A percentile compares a stretch with the other conserved stretches of the same genome.
Conservation (phyloP, 2,113 vertebrate genomes). For the Semicossyphus pulcher region DNA sequence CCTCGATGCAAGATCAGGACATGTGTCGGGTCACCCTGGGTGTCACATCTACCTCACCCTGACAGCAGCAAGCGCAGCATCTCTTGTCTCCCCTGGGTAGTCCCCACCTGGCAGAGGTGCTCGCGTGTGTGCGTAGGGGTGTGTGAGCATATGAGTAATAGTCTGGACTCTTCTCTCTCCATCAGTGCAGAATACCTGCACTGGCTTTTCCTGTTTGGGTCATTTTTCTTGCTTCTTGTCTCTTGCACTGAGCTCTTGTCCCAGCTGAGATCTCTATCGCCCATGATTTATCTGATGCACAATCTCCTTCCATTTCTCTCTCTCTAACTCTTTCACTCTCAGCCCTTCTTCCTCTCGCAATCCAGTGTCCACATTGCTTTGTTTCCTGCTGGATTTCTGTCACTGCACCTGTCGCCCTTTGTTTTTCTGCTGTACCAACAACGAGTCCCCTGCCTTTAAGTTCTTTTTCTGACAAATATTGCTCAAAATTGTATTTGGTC, state of each 20-base stretch:
- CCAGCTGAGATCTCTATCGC: slow-evolving; percentile 75
- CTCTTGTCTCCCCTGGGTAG: slow-evolving; percentile 31
- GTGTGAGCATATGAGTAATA: slow-evolving; percentile 41
- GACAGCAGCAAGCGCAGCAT: slow-evolving; percentile 54
- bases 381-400: neutral
- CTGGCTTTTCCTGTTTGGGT: slow-evolving; percentile 50
- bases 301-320: slow-evolving; percentile 44
- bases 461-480: neutral
- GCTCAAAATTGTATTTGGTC: neutral
- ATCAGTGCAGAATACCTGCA: slow-evolving; percentile 53
- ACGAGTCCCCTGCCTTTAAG: no score
- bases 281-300: slow-evolving; percentile 76
- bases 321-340: slow-evolving; percentile 36
- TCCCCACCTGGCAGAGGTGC: slow-evolving; percentile 43
- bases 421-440: neutral
- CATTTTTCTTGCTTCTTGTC: slow-evolving; percentile 69
- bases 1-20: slow-evolving; percentile 37
- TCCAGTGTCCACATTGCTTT: neutral
- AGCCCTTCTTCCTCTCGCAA: neutral
- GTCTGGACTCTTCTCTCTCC: slow-evolving; percentile 31
- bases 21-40: slow-evolving; percentile 39
- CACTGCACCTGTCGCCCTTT: slow-evolving; percentile 13
- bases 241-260: slow-evolving; percentile 51
- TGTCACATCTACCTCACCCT: slow-evolving; percentile 54
- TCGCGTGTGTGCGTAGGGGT: slow-evolving; percentile 7